These are phyloP conservation scores for Clarias macrocephalus DNA, from an alignment of 2,113 vertebrate species.

Conservation along the genomic window DNA sequence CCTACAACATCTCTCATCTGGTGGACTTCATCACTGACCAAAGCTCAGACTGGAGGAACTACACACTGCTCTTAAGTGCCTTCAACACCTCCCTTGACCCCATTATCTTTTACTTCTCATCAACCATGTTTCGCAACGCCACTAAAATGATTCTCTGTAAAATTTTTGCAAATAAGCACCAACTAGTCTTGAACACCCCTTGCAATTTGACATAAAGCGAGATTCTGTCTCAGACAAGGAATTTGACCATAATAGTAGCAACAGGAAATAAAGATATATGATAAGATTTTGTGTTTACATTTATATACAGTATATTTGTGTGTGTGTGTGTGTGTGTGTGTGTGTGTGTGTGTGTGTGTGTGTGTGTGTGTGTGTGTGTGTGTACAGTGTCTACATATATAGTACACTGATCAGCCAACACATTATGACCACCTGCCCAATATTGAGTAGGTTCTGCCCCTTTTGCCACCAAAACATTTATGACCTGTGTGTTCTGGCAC, in stretches of 20 bases:
- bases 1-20: conserved; percentile 75
- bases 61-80: conserved; percentile 70
- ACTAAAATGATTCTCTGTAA: conserved; percentile 45
- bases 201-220: neutral
- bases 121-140: conserved; percentile 57
- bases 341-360: too few species aligned
- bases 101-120: conserved; percentile 70
- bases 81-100: conserved; percentile 80
- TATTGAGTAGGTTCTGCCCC: too few species aligned
- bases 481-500: too few species aligned
- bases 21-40: conserved; percentile 64
- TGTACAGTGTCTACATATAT: neutral
- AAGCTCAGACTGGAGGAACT: conserved; percentile 70
- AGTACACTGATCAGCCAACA: neutral
- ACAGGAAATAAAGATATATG: too few species aligned
- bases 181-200: neutral
- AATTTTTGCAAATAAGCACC: neutral
- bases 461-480: too few species aligned
- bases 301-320: too few species aligned
- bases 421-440: too few species aligned
- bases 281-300: too few species aligned
- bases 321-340: too few species aligned
- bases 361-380: too few species aligned
- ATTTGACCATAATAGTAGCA: neutral
- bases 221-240: neutral